Evolutionary conservation across 1,140 invertebrate genomes (phyloP).

Genomic region (Sinonovacula constricta): DNA sequence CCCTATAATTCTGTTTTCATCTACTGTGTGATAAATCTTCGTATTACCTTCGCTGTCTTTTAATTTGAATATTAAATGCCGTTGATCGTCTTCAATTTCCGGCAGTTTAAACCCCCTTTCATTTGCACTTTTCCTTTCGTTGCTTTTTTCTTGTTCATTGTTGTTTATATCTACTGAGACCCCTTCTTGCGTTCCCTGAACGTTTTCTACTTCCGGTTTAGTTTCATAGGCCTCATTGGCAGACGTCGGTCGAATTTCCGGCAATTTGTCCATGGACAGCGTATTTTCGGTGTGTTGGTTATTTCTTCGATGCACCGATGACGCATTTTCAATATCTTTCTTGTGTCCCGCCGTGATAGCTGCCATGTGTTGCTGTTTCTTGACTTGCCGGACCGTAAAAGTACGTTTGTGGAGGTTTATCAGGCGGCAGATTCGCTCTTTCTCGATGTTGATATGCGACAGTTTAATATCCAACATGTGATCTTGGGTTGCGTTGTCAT

Average conservation of each 20-base stretch:
- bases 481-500: slow-evolving; percentile 74
- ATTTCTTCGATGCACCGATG: too few relatives aligned
- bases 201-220: too few relatives aligned
- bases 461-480: slow-evolving; percentile 71
- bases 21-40: slow-evolving; percentile 65
- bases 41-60: slow-evolving; percentile 60
- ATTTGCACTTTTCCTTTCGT: neutral
- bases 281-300: too few relatives aligned
- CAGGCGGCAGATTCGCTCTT: slow-evolving; percentile 58
- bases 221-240: too few relatives aligned
- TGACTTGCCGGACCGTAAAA: slow-evolving; percentile 58
- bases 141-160: neutral
- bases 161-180: neutral
- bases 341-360: neutral
- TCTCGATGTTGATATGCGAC: slow-evolving; percentile 61
- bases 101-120: slow-evolving; percentile 55
- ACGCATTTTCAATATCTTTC: neutral
- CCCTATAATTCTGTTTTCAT: slow-evolving; percentile 53
- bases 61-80: slow-evolving; percentile 62
- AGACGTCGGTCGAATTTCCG: too few relatives aligned
- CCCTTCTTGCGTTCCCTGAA: neutral
- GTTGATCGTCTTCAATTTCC: slow-evolving; percentile 42
- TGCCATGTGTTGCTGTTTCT: slow-evolving; percentile 57
- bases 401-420: slow-evolving; percentile 67
- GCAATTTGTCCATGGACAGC: neutral